phyloP scores from a whole-genome alignment of 2,888 invertebrate species.

The Polymixis flavicincta region DNA sequence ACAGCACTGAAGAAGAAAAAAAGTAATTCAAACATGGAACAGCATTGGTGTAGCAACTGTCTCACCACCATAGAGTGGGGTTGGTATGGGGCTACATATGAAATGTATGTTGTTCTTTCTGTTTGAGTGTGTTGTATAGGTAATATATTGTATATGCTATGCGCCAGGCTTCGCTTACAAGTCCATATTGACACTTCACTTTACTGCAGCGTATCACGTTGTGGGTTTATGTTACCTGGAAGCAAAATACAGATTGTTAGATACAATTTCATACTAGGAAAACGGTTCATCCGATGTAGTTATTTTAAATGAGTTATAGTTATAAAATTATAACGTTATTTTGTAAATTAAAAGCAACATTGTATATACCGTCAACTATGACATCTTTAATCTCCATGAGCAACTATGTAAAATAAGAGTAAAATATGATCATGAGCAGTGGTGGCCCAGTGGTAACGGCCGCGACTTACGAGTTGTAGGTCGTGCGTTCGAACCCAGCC shows the following conservation, averaged over 20 bases:
- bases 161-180: slow-evolving; percentile 85
- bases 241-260: slow-evolving; percentile 38
- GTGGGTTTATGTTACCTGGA: slow-evolving; percentile 78
- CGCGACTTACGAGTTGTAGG: no score
- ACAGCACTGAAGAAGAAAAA: slow-evolving; percentile 57
- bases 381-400: no score
- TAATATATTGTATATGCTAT: slow-evolving; percentile 78
- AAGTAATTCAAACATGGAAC: slow-evolving; percentile 54
- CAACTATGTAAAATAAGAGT: no score
- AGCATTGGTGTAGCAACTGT: slow-evolving; percentile 69
- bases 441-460: no score
- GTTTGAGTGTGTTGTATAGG: slow-evolving; percentile 66
- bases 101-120: slow-evolving; percentile 75
- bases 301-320: background rate
- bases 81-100: slow-evolving; percentile 59
- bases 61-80: slow-evolving; percentile 51
- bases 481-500: no score
- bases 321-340: no score
- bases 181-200: slow-evolving; percentile 89
- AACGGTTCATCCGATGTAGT: background rate
- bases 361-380: no score
- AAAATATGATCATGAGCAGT: no score
- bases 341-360: no score
- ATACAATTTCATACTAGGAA: background rate
- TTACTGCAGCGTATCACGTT: slow-evolving; percentile 80